Percentiles rank a stretch among this genome's conserved stretches.
These are phyloP conservation scores for Misgurnus anguillicaudatus DNA, from an alignment of 2,113 vertebrate genomes.

Conservation along the genomic window DNA sequence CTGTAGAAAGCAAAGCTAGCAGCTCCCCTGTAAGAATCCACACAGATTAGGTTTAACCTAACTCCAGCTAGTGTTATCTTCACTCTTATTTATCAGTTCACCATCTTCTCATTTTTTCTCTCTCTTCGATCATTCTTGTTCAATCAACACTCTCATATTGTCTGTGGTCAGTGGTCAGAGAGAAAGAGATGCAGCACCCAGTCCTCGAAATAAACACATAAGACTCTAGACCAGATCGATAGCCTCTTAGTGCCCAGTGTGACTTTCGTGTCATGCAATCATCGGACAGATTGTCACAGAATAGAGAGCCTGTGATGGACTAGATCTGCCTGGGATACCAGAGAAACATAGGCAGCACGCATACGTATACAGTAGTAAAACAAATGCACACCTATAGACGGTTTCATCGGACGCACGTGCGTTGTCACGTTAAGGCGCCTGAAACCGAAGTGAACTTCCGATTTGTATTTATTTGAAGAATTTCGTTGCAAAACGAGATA, in stretches of 20 bases:
- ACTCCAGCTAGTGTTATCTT: not conserved
- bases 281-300: slow-evolving; percentile 45
- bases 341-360: slow-evolving; percentile 3
- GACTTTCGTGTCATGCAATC: slow-evolving; percentile 63
- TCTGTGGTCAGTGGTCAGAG: slow-evolving; percentile 39
- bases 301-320: slow-evolving; percentile 56
- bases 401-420: too few species aligned
- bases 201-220: slow-evolving; percentile 52
- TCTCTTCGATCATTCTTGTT: slow-evolving; percentile 40
- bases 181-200: slow-evolving; percentile 45
- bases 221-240: slow-evolving; percentile 60
- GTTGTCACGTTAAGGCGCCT: too few species aligned
- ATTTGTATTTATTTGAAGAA: too few species aligned
- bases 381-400: too few species aligned
- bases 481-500: too few species aligned
- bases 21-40: not conserved
- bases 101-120: slow-evolving; percentile 22
- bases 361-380: not conserved
- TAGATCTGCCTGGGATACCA: slow-evolving; percentile 21
- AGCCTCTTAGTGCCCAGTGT: slow-evolving; percentile 57
- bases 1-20: not conserved
- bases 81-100: slow-evolving; percentile 8
- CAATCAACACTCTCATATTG: slow-evolving; percentile 24
- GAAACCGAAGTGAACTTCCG: too few species aligned
- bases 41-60: not conserved